Base-by-base conservation (phyloP, 2,113 vertebrate species). In the Bombycilla garrulus region DNA sequence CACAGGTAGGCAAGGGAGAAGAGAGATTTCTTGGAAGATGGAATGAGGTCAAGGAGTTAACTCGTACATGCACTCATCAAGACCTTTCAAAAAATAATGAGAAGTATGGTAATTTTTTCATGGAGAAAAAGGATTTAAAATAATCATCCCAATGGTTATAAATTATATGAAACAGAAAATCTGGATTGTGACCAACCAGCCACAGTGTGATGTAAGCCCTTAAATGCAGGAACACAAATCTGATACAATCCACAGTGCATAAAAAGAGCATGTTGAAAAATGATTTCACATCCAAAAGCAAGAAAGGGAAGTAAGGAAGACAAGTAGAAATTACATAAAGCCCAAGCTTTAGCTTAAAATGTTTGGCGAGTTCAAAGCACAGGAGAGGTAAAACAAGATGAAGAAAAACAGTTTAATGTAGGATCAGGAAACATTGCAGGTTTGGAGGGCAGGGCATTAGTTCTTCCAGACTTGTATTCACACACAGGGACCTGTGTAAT, bases 31-130 rank as follows among this genome's bases (percentile, higher is more conserved):
- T 50, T 67, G 54, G 45, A 85, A 94, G 66, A 91, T 16, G 33
- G 87, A 95, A 97, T 87, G 86, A 95, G 76, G 83, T 92, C 80
- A 96, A 82, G 54, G 45, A 72, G 81, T 89, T 96, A 93, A 95
- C 91, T 91, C 33, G 45, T 62, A 81, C 11, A 2, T 58, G 38
- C 35, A 79, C 67, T 82, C 44, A 79, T 60, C 45, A 35, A 90
- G 91, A 82, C 58, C 81, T 91, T 92, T 79, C 50, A 16, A 80
- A 95, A 84, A 81, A 82, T 62, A 95, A 79, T 1, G 0, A 66
- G 12, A 91, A 50, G 21, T 36, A 53, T 42, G 60, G 54, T 44
- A 40, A 14, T 33, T 77, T 73, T 72, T 62, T 64, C 2, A 1
- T 53, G 54, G 24, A 82, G 26, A 56, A 86, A 92, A 53, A 64